These are phyloP conservation scores for Psilopsiagon aurifrons DNA, from an alignment of 2,113 vertebrate species.

Conservation along the genomic window DNA sequence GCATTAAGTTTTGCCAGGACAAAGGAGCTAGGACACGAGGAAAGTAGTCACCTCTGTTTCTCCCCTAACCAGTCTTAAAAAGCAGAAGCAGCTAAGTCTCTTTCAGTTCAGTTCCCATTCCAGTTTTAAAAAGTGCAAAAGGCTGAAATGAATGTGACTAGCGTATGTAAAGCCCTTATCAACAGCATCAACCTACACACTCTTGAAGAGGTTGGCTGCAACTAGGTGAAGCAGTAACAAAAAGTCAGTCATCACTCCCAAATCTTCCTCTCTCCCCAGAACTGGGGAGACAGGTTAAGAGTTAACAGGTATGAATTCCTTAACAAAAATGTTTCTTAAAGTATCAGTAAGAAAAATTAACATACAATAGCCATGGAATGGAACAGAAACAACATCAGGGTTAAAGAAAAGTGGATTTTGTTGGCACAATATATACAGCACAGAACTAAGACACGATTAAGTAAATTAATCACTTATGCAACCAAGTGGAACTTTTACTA, in stretches of 20 bases:
- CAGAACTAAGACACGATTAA: constrained; percentile 38
- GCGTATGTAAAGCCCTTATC: neutral
- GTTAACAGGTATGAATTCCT: neutral
- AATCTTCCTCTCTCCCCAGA: neutral
- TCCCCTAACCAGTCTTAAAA: constrained; percentile 9
- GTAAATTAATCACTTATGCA: constrained; percentile 65
- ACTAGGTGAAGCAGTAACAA: neutral
- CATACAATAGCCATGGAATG: neutral
- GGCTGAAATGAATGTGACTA: neutral
- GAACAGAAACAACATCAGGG: neutral
- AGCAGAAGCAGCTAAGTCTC: neutral
- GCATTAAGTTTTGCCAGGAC: neutral
- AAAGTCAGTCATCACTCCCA: neutral
- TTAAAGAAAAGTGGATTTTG: constrained; percentile 25
- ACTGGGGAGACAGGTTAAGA: neutral
- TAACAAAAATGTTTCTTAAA: neutral
- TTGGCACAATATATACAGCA: neutral
- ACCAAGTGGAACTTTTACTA: constrained; percentile 62
- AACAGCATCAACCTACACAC: neutral
- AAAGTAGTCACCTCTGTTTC: neutral
- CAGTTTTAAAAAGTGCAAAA: neutral
- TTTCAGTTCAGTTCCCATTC: neutral
- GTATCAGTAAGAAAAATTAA: neutral
- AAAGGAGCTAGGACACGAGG: neutral
- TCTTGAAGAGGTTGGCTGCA: neutral